Base-by-base conservation (phyloP, 1,140 invertebrate genomes). In the Eriosoma lanigerum region DNA sequence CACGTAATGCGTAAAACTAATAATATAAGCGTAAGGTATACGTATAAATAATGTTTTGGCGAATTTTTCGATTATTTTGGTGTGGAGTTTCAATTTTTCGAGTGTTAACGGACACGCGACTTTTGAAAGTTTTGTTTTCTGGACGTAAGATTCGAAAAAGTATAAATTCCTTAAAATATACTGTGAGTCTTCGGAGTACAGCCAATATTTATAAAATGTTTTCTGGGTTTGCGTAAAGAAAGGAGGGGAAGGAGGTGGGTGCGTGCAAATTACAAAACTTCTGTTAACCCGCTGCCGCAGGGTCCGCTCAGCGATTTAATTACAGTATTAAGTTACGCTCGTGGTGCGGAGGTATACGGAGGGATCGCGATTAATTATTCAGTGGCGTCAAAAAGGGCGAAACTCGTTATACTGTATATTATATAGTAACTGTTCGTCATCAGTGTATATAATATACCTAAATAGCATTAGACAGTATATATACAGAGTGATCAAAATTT, bases 261-360 rank as follows among this genome's bases (percentile, higher is more conserved):
- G 13, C 5, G 21, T 17, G 72, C 32, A 76, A 76, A 76, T 76
- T 58, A 52, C 72, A 56, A 76, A 76, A 76, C 72, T 76, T 76
- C 72, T 58, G 46, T 72, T 52, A 13, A 24, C 21, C 73, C n/a
- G 72, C 72, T 38, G 64, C n/a, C 38, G 46, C n/a, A 21, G 46
- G 46, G 68, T 50, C 46, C 48, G 68, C 38, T 6, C 38, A 26
- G 73, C 75, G 32, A 78, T 78, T 78, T 78, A 78, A 78, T 78
- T 78, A 78, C 75, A 38, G 75, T 60, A 78, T 78, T 78, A 78
- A 78, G 68, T 72, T 72, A 50, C 48, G 46, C 46, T 13, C 44
- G 0, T 5, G 54, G 10, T 3, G 56, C 9, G 56, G 56, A 10
- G 56, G 56, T 12, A 24, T 12, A 54, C 19, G 54, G 32, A 38